phyloP scores from a whole-genome alignment of 2,888 invertebrate species.

The Trileptium ribeirensis region DNA sequence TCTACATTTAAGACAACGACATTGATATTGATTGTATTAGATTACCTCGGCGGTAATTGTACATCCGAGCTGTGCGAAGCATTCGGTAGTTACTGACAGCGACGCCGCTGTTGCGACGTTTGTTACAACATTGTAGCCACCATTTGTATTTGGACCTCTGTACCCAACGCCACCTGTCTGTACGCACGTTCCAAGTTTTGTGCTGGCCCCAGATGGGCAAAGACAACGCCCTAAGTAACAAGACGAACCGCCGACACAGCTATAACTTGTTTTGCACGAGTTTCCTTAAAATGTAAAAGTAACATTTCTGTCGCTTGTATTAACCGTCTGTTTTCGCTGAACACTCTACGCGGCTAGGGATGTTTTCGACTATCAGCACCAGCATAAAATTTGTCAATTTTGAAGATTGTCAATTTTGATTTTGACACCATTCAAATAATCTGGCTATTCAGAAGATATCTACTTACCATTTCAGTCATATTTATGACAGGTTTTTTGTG shows the following conservation, averaged over 20 bases:
- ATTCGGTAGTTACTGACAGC: not conserved
- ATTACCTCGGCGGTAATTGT: not conserved
- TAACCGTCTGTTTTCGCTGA: no score
- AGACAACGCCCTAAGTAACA: not conserved
- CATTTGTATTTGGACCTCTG: not conserved
- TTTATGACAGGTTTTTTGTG: no score
- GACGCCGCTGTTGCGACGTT: not conserved
- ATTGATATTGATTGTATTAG: not conserved
- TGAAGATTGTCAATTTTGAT: no score
- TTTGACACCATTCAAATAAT: no score
- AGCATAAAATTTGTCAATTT: no score
- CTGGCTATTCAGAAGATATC: no score
- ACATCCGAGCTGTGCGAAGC: not conserved
- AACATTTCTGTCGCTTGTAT: no score
- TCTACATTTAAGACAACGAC: no score
- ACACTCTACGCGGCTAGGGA: no score
- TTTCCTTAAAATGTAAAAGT: not conserved
- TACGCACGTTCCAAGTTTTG: not conserved
- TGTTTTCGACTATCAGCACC: no score
- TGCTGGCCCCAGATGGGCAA: not conserved
- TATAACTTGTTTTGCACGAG: not conserved
- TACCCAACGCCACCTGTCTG: not conserved
- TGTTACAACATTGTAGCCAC: not conserved
- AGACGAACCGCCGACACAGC: not conserved
- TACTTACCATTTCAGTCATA: no score